phyloP scores from a whole-genome alignment of 2,888 invertebrate genomes.

The Nomada ferruginata region DNA sequence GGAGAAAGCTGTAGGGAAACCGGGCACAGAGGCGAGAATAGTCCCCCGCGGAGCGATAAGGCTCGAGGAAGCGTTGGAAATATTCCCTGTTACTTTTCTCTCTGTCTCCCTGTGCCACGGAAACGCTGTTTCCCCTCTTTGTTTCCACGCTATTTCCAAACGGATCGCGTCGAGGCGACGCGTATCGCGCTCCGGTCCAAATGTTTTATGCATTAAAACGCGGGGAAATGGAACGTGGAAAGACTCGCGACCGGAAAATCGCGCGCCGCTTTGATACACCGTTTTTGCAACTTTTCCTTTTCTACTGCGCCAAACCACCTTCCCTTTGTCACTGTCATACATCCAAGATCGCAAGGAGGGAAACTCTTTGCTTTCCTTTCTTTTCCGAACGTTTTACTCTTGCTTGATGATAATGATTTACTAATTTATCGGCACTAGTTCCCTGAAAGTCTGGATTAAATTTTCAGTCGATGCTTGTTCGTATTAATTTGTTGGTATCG shows the following conservation, averaged over 20 bases:
- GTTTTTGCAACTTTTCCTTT: not conserved
- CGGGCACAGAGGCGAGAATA: slow-evolving; percentile 4
- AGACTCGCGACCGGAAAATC: slow-evolving; percentile 44
- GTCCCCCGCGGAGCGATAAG: slow-evolving; percentile 18
- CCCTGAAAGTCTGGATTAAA: no score
- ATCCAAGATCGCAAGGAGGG: not conserved
- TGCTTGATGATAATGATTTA: no score
- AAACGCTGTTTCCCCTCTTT: slow-evolving; percentile 13
- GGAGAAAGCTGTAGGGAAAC: not conserved
- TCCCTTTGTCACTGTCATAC: not conserved
- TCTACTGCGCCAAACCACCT: not conserved
- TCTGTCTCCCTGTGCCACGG: not conserved
- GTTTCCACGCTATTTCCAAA: slow-evolving; percentile 35
- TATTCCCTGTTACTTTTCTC: not conserved
- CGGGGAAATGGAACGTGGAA: slow-evolving; percentile 54
- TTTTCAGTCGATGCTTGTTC: no score
- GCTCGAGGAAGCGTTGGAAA: slow-evolving; percentile 11
- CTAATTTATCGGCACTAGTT: no score
- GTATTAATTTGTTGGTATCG: no score
- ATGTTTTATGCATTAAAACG: slow-evolving; percentile 60
- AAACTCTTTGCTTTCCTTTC: not conserved
- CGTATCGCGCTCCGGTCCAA: slow-evolving; percentile 27
- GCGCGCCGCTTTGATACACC: slow-evolving; percentile 37
- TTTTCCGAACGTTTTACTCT: no score
- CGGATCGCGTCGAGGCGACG: slow-evolving; percentile 32